phyloP scores from a whole-genome alignment of 2,888 invertebrate species.

The Ophion ventricosus region DNA sequence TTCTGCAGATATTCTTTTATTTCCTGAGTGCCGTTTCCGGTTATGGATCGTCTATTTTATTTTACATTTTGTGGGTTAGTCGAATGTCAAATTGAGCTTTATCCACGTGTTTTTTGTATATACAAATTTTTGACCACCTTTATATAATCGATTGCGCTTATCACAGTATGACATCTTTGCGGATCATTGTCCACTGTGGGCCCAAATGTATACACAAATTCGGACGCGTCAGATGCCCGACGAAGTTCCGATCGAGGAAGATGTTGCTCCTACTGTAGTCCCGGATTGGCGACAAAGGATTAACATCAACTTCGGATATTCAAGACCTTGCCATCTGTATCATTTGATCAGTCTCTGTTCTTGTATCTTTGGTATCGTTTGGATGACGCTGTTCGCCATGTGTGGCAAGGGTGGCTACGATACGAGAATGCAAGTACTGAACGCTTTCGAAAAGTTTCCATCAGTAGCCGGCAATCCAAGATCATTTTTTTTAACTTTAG shows the following conservation, averaged over 20 bases:
- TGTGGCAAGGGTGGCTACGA: slow-evolving; percentile 84
- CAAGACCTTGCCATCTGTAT: slow-evolving; percentile 64
- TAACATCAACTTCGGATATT: slow-evolving; percentile 49
- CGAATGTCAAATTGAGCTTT: neutral
- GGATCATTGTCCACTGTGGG: slow-evolving; percentile 74
- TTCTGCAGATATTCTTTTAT: slow-evolving; percentile 68
- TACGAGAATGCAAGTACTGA: slow-evolving; percentile 70
- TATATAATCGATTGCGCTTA: slow-evolving; percentile 1
- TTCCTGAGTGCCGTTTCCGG: slow-evolving; percentile 69
- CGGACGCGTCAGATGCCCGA: slow-evolving; percentile 27
- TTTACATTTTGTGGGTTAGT: slow-evolving; percentile 75
- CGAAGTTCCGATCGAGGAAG: slow-evolving; percentile 35
- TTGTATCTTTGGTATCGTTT: slow-evolving; percentile 84
- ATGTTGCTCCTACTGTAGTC: neutral
- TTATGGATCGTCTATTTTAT: slow-evolving; percentile 72
- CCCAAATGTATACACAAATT: slow-evolving; percentile 53
- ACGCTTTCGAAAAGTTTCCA: neutral
- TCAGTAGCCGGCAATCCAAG: too few relatives aligned
- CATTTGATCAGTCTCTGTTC: slow-evolving; percentile 81
- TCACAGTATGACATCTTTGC: slow-evolving; percentile 70
- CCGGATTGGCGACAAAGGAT: slow-evolving; percentile 68
- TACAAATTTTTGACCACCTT: neutral
- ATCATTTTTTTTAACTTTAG: too few relatives aligned
- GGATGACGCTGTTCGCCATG: slow-evolving; percentile 85
- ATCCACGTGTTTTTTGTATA: neutral